Conservation (phyloP, 2,797 vertebrate genomes). For the Macroramphosus scolopax region DNA sequence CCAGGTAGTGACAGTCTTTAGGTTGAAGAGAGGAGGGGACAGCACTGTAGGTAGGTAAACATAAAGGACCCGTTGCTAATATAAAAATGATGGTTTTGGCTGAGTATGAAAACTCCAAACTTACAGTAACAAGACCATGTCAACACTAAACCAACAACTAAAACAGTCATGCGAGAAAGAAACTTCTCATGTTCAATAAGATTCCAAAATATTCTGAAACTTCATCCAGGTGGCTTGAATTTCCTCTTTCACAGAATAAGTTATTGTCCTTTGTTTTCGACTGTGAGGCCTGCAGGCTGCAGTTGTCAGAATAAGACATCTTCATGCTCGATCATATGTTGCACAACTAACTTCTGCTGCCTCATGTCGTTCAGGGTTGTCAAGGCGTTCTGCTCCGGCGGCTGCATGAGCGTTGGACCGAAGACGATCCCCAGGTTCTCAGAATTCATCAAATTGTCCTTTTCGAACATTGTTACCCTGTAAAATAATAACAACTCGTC, state of each 20-base stretch:
- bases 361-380: conserved; percentile 96
- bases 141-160: too few relatives aligned
- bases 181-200: conserved; percentile 72
- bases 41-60: conserved; percentile 39
- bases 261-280: conserved; percentile 59
- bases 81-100: conserved; percentile 47
- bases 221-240: conserved; percentile 66
- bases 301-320: conserved; percentile 90
- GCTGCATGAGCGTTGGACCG: conserved; percentile 96
- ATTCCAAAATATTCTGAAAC: conserved; percentile 48
- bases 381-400: conserved; percentile 92
- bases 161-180: conserved; percentile 80
- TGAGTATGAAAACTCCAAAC: conserved; percentile 32
- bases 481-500: too few relatives aligned
- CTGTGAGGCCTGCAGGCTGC: conserved; percentile 9
- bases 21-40: conserved; percentile 33
- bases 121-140: conserved; percentile 59
- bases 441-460: conserved; percentile 97
- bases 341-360: conserved; percentile 95
- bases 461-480: conserved; percentile 94
- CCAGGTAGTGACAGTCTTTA: conserved; percentile 54
- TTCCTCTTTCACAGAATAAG: conserved; percentile 73
- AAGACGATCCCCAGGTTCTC: conserved; percentile 98
- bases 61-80: conserved; percentile 22
- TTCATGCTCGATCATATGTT: conserved; percentile 98